Evolutionary conservation across 2,113 vertebrate species (phyloP).

Genomic region (Mirounga angustirostris): DNA sequence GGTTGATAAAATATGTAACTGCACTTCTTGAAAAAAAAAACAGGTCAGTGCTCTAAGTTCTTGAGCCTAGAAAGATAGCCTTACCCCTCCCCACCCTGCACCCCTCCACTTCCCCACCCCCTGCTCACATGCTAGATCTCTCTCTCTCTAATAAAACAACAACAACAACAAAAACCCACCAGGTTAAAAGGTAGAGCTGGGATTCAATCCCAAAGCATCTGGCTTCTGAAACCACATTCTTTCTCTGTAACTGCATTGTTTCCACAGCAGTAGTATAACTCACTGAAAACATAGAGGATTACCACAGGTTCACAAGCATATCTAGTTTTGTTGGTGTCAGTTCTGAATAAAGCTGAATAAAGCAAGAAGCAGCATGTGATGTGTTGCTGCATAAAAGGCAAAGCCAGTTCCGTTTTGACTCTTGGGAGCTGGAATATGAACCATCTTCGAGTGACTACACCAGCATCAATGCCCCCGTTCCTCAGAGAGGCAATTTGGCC

Average conservation of each 20-base stretch:
- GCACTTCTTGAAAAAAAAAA: constrained; percentile 14
- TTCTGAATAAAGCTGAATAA: not conserved
- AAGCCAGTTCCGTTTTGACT: not conserved
- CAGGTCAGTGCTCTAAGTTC: not conserved
- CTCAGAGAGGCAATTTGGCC: not conserved
- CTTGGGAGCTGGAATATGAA: not conserved
- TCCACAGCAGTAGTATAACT: not conserved
- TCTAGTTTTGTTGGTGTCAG: not conserved
- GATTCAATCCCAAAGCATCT: not conserved
- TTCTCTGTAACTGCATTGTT: not conserved
- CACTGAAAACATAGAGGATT: not conserved
- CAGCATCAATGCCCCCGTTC: not conserved
- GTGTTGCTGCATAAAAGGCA: not conserved
- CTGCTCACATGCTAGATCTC: not conserved
- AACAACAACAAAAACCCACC: not conserved
- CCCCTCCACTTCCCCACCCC: no score
- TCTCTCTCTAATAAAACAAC: not conserved
- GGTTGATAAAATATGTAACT: not conserved
- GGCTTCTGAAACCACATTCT: not conserved
- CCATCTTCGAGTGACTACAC: not conserved
- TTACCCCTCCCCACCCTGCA: no score
- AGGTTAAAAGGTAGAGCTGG: not conserved
- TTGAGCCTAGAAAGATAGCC: not conserved
- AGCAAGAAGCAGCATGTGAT: not conserved
- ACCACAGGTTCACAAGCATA: not conserved